Evolutionary conservation across 1,140 invertebrate genomes (phyloP), one percentile per base, ranked within the genome.

Genomic region (Trachymyrmex cornetzi): DNA sequence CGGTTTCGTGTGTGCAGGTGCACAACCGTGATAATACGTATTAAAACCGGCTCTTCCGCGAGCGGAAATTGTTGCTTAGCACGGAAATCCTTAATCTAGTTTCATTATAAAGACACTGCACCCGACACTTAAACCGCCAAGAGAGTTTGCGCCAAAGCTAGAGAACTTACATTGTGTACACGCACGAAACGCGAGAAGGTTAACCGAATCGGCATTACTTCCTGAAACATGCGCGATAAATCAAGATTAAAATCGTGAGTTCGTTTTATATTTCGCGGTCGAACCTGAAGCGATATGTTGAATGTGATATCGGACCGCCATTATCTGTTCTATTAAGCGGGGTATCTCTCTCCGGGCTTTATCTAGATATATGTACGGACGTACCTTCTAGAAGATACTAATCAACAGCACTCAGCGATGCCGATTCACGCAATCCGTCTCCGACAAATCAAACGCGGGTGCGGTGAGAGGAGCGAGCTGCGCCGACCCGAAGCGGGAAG

Each of bases 391-490:
- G 86, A 50, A 87, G 88, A 90, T 90, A 81, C 57, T 22, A 87
- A 89, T 89, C 85, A 67, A 77, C 85, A 61, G 69, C 55, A 79
- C 53, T 77, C 55, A 22, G 64, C 77, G 48, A 55, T 71, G 87
- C 44, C 84, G 88, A 89, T 86, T 88, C 88, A 87, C 87, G 87
- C 88, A 88, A 89, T 90, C 67, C 88, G 87, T 90, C 88, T 75
- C 24, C 59, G 74, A 27, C 74, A 75, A 87, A 90, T 90, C 71
- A 66, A 38, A 22, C 64, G 77, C 22, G n/a, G 34, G 48, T 53
- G 27, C 66, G 50, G 87, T 19, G 72, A 77, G 59, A 44, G 3
- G 30, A 67, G 50, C 27, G 57, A 67, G 44, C 50, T 66, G 48
- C 66, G 71, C n/a, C 6, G 85, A 55, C 50, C 48, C 11, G 77